Percentiles rank a stretch among this genome's conserved stretches.
phyloP scores from a whole-genome alignment of 2,113 vertebrate species.

The Phalacrocorax pelagicus region DNA sequence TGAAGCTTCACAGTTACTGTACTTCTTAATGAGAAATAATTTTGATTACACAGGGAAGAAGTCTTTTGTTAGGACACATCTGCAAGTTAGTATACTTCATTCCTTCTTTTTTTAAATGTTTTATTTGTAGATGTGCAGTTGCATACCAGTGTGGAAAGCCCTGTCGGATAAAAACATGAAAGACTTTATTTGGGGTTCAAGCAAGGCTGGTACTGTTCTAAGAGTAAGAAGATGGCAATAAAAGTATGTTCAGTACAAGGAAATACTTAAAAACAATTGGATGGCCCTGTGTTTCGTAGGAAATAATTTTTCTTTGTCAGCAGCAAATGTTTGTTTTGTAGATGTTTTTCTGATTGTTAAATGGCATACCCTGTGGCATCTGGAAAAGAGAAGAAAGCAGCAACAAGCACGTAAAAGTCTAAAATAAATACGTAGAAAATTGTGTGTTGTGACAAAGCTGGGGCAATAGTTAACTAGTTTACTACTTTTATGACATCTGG shows the following conservation, averaged over 20 bases:
- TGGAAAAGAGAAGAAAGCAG: not conserved
- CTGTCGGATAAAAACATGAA: not conserved
- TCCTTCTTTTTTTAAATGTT: not conserved
- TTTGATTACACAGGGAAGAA: slow-evolving; percentile 98
- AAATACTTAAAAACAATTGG: not conserved
- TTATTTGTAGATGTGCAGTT: not conserved
- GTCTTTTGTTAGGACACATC: slow-evolving; percentile 94
- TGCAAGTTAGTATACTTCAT: slow-evolving; percentile 80
- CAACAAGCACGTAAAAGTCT: not conserved
- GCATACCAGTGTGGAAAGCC: not conserved
- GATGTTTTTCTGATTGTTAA: not conserved
- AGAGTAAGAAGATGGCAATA: not conserved
- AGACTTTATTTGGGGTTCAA: not conserved
- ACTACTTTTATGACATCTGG: not conserved
- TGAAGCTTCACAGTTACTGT: slow-evolving; percentile 94
- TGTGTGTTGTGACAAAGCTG: not conserved
- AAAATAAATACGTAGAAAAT: not conserved
- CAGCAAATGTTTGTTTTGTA: not conserved
- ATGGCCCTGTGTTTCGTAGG: not conserved
- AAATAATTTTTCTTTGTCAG: not conserved
- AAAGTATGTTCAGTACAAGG: not conserved
- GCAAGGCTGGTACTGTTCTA: not conserved
- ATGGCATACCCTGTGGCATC: not conserved
- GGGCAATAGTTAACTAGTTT: not conserved
- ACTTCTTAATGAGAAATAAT: slow-evolving; percentile 98